A percentile compares a stretch with the other conserved stretches of the same genome.
Conservation (phyloP, 2,888 invertebrate genomes). For the Nomada hirtipes region DNA sequence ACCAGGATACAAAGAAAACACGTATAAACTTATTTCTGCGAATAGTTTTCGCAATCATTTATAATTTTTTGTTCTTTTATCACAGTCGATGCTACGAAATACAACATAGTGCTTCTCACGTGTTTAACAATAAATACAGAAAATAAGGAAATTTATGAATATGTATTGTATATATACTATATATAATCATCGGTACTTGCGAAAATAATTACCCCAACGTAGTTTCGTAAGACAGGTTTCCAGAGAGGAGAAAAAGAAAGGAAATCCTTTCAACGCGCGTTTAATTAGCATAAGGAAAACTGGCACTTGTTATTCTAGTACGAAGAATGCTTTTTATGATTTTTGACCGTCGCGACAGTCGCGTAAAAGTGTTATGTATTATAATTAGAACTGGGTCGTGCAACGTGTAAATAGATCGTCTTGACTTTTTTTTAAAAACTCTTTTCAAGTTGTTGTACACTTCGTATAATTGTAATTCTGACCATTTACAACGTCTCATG, state of each 20-base stretch:
- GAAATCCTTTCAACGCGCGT: slow-evolving; percentile 21
- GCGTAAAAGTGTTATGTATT: slow-evolving; percentile 19
- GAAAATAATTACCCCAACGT: neutral
- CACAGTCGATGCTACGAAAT: slow-evolving; percentile 68
- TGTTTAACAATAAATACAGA: slow-evolving; percentile 51
- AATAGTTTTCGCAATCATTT: slow-evolving; percentile 37
- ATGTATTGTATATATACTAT: neutral
- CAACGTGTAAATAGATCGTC: slow-evolving; percentile 14
- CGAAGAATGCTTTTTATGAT: slow-evolving; percentile 15
- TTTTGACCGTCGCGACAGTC: slow-evolving; percentile 3
- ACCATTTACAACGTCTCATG: neutral
- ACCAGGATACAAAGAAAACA: no score
- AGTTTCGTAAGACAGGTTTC: slow-evolving; percentile 15
- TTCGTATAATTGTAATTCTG: neutral
- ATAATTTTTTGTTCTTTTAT: slow-evolving; percentile 55
- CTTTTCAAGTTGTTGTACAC: neutral
- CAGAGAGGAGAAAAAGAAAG: neutral
- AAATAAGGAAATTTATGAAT: neutral
- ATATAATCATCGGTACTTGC: slow-evolving; percentile 6
- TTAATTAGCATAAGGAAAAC: slow-evolving; percentile 22
- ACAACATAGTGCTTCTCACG: slow-evolving; percentile 54
- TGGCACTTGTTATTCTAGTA: slow-evolving; percentile 17
- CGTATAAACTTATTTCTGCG: no score
- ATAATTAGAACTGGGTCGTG: slow-evolving; percentile 28
- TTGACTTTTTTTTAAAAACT: slow-evolving; percentile 3